Conservation (phyloP, 1,140 invertebrate genomes). For the Pteromalus puparum region DNA sequence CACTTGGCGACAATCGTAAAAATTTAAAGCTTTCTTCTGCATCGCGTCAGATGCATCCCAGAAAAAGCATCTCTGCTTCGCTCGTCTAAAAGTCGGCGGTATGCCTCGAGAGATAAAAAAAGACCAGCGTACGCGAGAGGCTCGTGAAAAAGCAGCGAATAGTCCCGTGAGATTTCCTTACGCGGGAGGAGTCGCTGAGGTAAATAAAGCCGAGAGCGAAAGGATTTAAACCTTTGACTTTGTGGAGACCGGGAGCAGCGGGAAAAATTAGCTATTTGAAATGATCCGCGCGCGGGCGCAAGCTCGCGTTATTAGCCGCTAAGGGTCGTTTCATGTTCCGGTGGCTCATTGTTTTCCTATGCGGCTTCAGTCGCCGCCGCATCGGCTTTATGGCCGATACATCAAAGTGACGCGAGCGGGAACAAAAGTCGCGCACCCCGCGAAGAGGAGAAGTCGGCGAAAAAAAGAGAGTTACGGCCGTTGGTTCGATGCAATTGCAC, state of each 20-base stretch:
- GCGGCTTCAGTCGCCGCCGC: slow-evolving; percentile 53
- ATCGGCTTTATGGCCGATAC: slow-evolving; percentile 70
- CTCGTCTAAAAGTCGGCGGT: slow-evolving; percentile 15
- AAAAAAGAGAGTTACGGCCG: slow-evolving; percentile 31
- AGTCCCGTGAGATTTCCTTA: slow-evolving; percentile 41
- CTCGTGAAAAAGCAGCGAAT: slow-evolving; percentile 5
- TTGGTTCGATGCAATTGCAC: slow-evolving; percentile 50
- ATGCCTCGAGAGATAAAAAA: not conserved
- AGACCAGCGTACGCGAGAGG: not conserved
- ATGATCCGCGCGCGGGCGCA: slow-evolving; percentile 66
- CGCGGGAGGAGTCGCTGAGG: not conserved
- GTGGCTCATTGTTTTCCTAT: slow-evolving; percentile 71
- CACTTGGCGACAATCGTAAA: too few species aligned
- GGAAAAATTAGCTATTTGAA: slow-evolving; percentile 74
- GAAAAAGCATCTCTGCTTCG: not conserved
- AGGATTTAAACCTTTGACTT: slow-evolving; percentile 71
- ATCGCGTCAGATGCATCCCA: not conserved
- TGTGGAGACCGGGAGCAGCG: slow-evolving; percentile 59
- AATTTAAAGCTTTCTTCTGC: too few species aligned
- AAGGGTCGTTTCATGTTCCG: slow-evolving; percentile 75
- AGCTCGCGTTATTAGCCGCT: slow-evolving; percentile 70
- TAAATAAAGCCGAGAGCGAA: slow-evolving; percentile 57
- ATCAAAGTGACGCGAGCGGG: slow-evolving; percentile 68
- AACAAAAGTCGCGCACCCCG: slow-evolving; percentile 54
- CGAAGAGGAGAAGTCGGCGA: slow-evolving; percentile 57